A percentile compares a stretch with the other conserved stretches of the same genome.
phyloP scores from a whole-genome alignment of 30 jellyfish, hydroid and myxozoan genomes.

The Morbakka virulenta region DNA sequence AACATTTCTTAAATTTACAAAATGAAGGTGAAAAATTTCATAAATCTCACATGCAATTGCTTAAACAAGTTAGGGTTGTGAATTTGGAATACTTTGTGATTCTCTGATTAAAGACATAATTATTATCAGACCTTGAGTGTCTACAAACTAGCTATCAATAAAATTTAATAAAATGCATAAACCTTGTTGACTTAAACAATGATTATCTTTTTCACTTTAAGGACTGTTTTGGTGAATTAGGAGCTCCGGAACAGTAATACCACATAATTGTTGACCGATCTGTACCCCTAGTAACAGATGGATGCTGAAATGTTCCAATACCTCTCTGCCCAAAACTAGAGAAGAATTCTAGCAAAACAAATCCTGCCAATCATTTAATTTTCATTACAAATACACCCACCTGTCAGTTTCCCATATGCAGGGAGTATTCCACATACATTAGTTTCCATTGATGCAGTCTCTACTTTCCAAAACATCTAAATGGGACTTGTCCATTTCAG shows the following conservation, averaged over 20 bases:
- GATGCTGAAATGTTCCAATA: conserved; percentile 26
- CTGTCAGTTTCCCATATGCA: conserved; percentile 1
- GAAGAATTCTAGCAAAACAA: conserved; percentile 1
- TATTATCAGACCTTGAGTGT: conserved; percentile 15
- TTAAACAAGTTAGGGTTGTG: conserved; percentile 25
- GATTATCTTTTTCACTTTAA: too few relatives aligned
- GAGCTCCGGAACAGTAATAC: too few relatives aligned
- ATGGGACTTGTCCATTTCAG: background rate
- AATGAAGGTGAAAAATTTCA: conserved; percentile 14
- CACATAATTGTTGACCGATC: too few relatives aligned
- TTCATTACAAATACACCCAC: conserved; percentile 8
- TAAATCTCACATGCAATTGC: conserved; percentile 9
- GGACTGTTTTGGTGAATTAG: conserved; percentile 53
- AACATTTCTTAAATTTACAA: conserved; percentile 3
- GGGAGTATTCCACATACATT: background rate
- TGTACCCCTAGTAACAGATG: conserved; percentile 18
- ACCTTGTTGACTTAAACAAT: too few relatives aligned
- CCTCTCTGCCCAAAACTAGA: too few relatives aligned
- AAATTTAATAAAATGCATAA: conserved; percentile 22
- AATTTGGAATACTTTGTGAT: conserved; percentile 18
- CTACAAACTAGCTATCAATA: background rate
- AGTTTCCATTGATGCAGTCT: background rate
- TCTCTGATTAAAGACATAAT: conserved; percentile 20
- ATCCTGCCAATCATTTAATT: conserved; percentile 11
- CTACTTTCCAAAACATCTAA: too few relatives aligned